Conservation (phyloP, 2,888 invertebrate genomes). For the Steinernema carpocapsae region DNA sequence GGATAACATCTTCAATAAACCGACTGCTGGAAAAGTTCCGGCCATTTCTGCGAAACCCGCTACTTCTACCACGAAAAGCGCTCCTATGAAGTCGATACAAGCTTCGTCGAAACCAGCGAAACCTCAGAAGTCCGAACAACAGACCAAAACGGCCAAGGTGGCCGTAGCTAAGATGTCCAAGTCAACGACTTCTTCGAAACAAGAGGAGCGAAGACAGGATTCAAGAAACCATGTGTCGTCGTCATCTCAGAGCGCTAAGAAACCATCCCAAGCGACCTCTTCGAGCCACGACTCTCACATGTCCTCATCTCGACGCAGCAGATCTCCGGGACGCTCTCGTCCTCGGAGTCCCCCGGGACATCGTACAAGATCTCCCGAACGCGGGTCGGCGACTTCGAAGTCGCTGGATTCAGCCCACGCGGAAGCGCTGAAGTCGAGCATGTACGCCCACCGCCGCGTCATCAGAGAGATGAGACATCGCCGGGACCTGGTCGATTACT, state of each 20-base stretch:
- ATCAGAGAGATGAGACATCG: background rate
- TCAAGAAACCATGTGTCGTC: no score
- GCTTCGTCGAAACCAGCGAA: background rate
- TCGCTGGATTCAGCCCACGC: background rate
- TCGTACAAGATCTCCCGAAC: background rate
- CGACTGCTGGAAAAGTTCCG: background rate
- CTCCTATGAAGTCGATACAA: no score
- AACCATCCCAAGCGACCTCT: no score
- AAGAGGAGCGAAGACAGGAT: no score
- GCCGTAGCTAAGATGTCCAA: no score
- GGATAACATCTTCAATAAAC: background rate
- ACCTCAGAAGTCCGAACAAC: background rate
- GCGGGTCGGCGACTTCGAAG: background rate
- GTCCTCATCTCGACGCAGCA: no score
- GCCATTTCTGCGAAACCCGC: background rate
- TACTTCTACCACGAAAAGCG: no score
- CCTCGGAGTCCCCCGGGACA: background rate
- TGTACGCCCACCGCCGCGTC: background rate
- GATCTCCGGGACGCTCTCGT: background rate
- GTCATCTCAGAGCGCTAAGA: no score
- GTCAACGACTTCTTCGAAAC: no score
- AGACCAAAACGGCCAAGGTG: no score
- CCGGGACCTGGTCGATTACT: conserved; percentile 28
- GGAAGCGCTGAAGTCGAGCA: background rate
- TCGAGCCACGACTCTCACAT: no score